Evolutionary conservation across 2,888 invertebrate species (phyloP).

Genomic region (Pyrochroa serraticornis): DNA sequence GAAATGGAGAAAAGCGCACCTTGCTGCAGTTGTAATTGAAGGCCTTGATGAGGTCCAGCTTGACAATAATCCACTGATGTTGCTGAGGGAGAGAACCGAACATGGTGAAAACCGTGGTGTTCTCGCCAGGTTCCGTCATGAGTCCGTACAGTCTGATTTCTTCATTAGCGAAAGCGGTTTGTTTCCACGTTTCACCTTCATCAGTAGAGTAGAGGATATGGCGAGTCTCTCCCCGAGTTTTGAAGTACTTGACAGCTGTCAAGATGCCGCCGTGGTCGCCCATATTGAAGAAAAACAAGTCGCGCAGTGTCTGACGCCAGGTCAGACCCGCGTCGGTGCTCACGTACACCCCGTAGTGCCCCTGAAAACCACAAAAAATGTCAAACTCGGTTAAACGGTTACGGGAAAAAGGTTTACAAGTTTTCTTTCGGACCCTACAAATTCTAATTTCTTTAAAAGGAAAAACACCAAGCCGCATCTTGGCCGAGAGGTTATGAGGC

Average conservation of each 20-base stretch:
- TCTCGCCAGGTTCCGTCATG: constrained; percentile 94
- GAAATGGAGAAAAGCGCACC: too few relatives aligned
- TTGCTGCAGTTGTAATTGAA: constrained; percentile 56
- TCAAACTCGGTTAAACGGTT: not conserved
- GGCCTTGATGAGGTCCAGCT: constrained; percentile 64
- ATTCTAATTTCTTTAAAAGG: too few relatives aligned
- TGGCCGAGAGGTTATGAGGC: too few relatives aligned
- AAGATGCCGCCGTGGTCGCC: constrained; percentile 91
- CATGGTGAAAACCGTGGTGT: constrained; percentile 88
- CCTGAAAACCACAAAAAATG: constrained; percentile 48
- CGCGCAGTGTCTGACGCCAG: constrained; percentile 77
- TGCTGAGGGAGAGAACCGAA: constrained; percentile 81
- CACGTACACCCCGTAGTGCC: constrained; percentile 79
- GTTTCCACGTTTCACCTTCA: constrained; percentile 83
- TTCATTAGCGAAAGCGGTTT: constrained; percentile 70
- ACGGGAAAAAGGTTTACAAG: too few relatives aligned
- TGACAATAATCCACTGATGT: constrained; percentile 89
- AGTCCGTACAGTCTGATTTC: constrained; percentile 85
- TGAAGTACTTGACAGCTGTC: constrained; percentile 84
- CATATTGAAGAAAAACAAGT: constrained; percentile 84
- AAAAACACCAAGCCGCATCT: too few relatives aligned
- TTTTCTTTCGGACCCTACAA: too few relatives aligned
- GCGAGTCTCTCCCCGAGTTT: constrained; percentile 76
- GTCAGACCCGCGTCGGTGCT: constrained; percentile 82
- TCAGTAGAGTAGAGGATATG: constrained; percentile 84